These are phyloP conservation scores for Ctena decussata DNA, from an alignment of 2,888 invertebrate genomes.

Conservation along the genomic window DNA sequence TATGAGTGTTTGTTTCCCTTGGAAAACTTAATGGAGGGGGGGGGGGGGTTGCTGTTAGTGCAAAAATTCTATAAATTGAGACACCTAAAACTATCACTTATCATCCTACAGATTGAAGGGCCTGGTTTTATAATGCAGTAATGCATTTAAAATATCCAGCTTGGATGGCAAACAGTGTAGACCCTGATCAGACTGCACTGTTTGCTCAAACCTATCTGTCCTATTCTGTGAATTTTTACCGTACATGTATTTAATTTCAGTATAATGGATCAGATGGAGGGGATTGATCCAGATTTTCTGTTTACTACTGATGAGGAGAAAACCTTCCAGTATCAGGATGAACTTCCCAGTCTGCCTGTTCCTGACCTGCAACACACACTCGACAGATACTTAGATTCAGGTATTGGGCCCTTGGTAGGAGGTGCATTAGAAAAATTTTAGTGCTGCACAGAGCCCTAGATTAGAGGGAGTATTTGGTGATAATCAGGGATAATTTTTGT, in stretches of 20 bases:
- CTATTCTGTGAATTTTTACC: not conserved
- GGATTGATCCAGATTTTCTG: slow-evolving; percentile 63
- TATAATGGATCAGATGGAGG: not conserved
- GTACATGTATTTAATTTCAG: not conserved
- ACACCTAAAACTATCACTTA: not conserved
- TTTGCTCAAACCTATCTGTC: not conserved
- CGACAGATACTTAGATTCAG: slow-evolving; percentile 88
- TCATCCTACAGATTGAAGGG: not conserved
- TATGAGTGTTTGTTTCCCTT: too few relatives aligned
- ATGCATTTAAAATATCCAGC: not conserved
- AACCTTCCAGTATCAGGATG: slow-evolving; percentile 89
- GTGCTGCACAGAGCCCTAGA: too few relatives aligned
- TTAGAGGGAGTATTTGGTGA: too few relatives aligned
- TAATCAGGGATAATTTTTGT: too few relatives aligned
- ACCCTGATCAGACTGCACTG: too few relatives aligned
- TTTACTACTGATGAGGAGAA: slow-evolving; percentile 77
- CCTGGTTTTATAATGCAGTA: not conserved
- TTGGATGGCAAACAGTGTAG: not conserved
- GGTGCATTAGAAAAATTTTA: too few relatives aligned
- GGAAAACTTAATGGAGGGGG: too few relatives aligned
- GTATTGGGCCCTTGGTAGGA: too few relatives aligned
- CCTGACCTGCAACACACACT: slow-evolving; percentile 88
- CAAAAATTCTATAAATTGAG: too few relatives aligned
- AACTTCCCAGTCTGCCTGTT: slow-evolving; percentile 88
- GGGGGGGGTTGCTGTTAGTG: too few relatives aligned